Evolutionary conservation across 2,888 invertebrate species (phyloP), one percentile per base, ranked within the genome.

Genomic region (Nymphalis c-album): DNA sequence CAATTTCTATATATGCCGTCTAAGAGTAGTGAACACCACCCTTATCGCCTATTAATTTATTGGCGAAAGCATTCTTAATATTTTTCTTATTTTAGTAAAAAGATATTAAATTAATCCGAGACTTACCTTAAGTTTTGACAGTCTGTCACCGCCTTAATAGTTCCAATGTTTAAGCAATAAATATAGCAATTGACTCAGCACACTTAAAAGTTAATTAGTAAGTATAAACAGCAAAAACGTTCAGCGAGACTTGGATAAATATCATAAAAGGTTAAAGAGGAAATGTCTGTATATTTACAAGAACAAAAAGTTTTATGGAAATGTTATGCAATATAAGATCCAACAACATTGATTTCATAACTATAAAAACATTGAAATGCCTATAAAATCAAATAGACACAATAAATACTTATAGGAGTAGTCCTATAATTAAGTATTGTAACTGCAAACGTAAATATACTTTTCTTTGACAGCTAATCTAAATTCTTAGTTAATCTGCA

Each of bases 181-280:
- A 69, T 46, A 50, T 60, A 63, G 50, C 18, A 63, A 68, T 71
- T 68, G 46, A 68, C 70, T 50, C 50, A 45, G 46, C 22, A 51
- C 53, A 61, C 65, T 65, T 60, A 64, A 65, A 64, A 51, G 60
- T 46, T 71, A 68, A 71, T 71, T 68, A 68, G 68, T 60, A 50
- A 71, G 46, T 60, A 60, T 57, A 63, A 67, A 68, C 63, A 35
- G 68, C 62, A 57, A 60, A 53, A 65, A 59, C 18, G 35, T 46
- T 35, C 20, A 35, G 13, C 61, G 63, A 55, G 55, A n/a, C 57
- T 57, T 68, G 60, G 63, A 64, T 67, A 68, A 68, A 70, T 65
- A 71, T 70, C 71, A 63, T 66, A 59, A 73, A 71, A 69, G 71
- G 73, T 71, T 71, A 69, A 64, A 64, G 64, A 69, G 67, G 71